Evolutionary conservation across 2,797 vertebrate species (phyloP).

Genomic region (Gallinago nigripennis): DNA sequence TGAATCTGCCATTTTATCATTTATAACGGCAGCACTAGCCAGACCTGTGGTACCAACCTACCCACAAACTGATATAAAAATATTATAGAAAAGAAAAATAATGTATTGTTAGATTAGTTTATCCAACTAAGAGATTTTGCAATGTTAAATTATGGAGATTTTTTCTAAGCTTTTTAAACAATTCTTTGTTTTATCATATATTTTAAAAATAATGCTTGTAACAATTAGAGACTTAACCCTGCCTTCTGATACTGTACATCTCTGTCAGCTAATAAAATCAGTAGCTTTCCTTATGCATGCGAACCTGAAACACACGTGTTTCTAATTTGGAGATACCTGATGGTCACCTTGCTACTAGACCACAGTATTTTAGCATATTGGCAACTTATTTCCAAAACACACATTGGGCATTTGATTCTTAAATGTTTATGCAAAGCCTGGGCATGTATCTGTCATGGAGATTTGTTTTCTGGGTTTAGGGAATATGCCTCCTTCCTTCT

Average conservation of each 20-base stretch:
- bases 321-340: background rate
- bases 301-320: background rate
- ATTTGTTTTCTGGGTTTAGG: background rate
- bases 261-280: background rate
- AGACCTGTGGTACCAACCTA: background rate
- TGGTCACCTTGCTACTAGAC: background rate
- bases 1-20: background rate
- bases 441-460: background rate
- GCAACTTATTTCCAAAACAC: background rate
- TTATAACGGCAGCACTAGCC: background rate
- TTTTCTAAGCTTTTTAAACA: background rate
- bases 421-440: background rate
- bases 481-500: background rate
- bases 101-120: background rate
- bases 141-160: background rate
- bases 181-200: background rate
- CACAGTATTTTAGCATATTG: background rate
- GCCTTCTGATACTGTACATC: background rate
- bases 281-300: background rate
- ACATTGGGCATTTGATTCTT: background rate
- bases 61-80: background rate
- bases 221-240: background rate
- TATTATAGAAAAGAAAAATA: background rate
- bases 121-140: background rate
- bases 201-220: background rate